phyloP scores from a whole-genome alignment of 1,140 invertebrate genomes.

The Hyles euphorbiae region DNA sequence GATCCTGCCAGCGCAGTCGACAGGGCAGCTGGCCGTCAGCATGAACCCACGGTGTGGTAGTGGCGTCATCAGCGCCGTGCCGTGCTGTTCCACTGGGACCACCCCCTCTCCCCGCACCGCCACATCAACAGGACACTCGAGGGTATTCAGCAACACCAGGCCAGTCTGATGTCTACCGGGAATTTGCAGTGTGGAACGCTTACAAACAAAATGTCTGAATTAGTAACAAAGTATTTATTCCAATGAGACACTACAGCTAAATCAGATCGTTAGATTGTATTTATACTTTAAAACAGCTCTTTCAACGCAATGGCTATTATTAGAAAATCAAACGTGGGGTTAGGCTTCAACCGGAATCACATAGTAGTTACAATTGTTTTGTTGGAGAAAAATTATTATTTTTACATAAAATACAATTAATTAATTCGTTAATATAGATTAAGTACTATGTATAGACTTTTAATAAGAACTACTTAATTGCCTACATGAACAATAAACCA shows the following conservation, averaged over 20 bases:
- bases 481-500: no score
- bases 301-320: no score
- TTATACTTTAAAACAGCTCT: no score
- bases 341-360: no score
- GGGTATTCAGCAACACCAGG: constrained; percentile 48
- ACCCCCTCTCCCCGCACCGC: constrained; percentile 39
- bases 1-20: constrained; percentile 44
- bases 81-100: constrained; percentile 37
- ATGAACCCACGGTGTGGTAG: constrained; percentile 31
- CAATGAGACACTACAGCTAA: neutral
- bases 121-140: constrained; percentile 44
- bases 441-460: no score
- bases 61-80: constrained; percentile 51
- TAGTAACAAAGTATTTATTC: neutral
- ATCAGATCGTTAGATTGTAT: no score
- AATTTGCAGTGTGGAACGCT: constrained; percentile 60
- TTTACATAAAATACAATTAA: no score
- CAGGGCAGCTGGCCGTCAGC: constrained; percentile 33
- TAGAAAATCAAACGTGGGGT: no score
- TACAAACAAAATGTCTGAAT: constrained; percentile 6
- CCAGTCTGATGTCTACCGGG: constrained; percentile 48
- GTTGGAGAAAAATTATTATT: no score
- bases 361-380: no score
- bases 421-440: no score
- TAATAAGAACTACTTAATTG: no score